Evolutionary conservation across 2,888 invertebrate species (phyloP).

Genomic region (Calliopum simillimum): DNA sequence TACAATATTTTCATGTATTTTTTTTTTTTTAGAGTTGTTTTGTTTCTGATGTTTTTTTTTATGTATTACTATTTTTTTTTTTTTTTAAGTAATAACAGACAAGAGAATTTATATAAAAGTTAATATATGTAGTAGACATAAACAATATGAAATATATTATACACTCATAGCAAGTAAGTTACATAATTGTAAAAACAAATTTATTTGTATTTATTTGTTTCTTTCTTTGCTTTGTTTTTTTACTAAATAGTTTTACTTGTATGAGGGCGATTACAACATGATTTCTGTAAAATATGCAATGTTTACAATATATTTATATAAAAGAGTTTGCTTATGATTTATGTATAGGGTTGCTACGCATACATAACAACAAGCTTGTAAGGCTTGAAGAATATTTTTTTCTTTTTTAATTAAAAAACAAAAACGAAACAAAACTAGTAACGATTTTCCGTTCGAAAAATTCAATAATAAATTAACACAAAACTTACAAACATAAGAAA

Average conservation of each 20-base stretch:
- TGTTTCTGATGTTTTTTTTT: no score
- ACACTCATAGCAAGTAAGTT: slow-evolving; percentile 33
- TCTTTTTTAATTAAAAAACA: slow-evolving; percentile 15
- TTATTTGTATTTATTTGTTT: slow-evolving; percentile 34
- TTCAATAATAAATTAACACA: background rate
- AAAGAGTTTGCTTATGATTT: background rate
- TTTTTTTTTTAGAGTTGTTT: slow-evolving; percentile 1
- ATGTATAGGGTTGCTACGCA: slow-evolving; percentile 7
- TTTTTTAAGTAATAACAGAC: slow-evolving; percentile 5
- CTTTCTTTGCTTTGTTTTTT: slow-evolving; percentile 10
- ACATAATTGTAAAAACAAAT: slow-evolving; percentile 44
- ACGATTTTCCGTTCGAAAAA: background rate
- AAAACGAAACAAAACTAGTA: slow-evolving; percentile 1
- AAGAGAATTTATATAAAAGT: background rate
- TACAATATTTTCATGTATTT: slow-evolving; percentile 1
- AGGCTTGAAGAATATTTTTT: background rate
- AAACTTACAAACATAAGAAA: background rate
- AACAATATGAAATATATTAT: slow-evolving; percentile 30
- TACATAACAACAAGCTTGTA: no score
- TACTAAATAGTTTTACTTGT: slow-evolving; percentile 12
- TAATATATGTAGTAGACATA: slow-evolving; percentile 42
- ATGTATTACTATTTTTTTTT: no score
- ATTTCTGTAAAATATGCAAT: slow-evolving; percentile 32
- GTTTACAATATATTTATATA: slow-evolving; percentile 30
- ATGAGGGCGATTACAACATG: slow-evolving; percentile 12